A percentile compares a stretch with the other conserved stretches of the same genome.
These are phyloP conservation scores for Batillaria attramentaria DNA, from an alignment of 1,140 invertebrate genomes.

Conservation along the genomic window DNA sequence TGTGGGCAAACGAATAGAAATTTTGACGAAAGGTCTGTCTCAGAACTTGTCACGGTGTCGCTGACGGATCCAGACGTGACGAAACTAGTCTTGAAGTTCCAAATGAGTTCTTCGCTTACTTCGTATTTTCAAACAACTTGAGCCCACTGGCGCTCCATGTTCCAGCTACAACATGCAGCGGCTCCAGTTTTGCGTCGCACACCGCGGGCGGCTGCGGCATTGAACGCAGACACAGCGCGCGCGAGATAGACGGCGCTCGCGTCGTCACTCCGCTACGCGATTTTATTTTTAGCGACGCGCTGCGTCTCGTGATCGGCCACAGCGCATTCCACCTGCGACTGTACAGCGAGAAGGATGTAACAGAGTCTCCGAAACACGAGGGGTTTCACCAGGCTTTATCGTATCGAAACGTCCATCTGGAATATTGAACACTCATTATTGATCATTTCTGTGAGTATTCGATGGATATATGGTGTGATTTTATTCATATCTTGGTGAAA, in stretches of 20 bases:
- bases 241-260: neutral
- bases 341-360: neutral
- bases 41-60: too few species aligned
- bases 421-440: constrained; percentile 10
- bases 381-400: neutral
- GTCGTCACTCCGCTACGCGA: neutral
- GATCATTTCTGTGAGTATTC: constrained; percentile 40
- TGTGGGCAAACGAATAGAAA: too few species aligned
- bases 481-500: constrained; percentile 16
- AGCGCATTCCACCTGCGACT: constrained; percentile 1
- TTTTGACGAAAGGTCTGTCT: too few species aligned
- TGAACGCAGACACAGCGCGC: neutral
- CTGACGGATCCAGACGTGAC: too few species aligned
- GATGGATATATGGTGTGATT: constrained; percentile 32
- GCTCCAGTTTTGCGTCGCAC: too few species aligned
- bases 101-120: too few species aligned
- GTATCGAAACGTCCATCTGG: constrained; percentile 4
- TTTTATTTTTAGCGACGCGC: neutral
- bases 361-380: neutral
- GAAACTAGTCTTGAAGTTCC: too few species aligned
- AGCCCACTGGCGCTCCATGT: too few species aligned
- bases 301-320: neutral
- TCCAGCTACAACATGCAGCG: too few species aligned
- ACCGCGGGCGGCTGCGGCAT: too few species aligned
- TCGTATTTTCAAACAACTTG: too few species aligned